Base-by-base conservation (phyloP, 1,140 invertebrate genomes). In the Propsilocerus akamusi region DNA sequence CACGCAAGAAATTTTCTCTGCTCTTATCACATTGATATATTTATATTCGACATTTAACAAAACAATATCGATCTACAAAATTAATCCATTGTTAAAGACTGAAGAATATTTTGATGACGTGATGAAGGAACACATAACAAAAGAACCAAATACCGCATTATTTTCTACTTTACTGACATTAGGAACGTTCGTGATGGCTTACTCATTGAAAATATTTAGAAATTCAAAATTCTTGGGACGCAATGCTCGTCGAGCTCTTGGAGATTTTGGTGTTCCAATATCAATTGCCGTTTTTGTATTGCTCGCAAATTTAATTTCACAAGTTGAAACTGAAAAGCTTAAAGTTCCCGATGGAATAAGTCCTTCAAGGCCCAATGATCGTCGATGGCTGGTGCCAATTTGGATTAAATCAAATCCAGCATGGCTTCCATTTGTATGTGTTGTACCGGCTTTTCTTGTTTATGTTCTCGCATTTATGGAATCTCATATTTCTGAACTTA, bases 401-500 rank as follows among this genome's bases (percentile, higher is more conserved):
- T 65, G 74, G 34, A n/a, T n/a, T n/a, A n/a, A n/a, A n/a, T 64
- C 70, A 1, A 70, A 87, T 28, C 78, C 78, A 1, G 51, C 79
- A 7, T 88, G 84, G 80, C 72, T 82, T 24, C 73, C 81, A 1
- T 74, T 87, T 54, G 80, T 78, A 8, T 78, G 87, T 53, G 69
- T 72, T 32, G 68, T 92, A 47, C 88, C 90, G 2, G 90, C 88
- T 0, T 68, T 92, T 49, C 76, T 96, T 32, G 80, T 93, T 30
- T 94, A 92, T 63, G 91, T 94, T 57, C 74, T 96, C 12, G 72
- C 94, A 7, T 95, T 93, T 66, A 86, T 96, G 78, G 92, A 96
- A 66, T 89, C 86, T 4, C 86, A 93, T 60, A 93, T 96, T 54
- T 86, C 85, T 47, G 87, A 93, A 87, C 70, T 94, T 54, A 89